These are phyloP conservation scores for Lindbergichthys nudifrons DNA, from an alignment of 2,797 vertebrate genomes.

Conservation along the genomic window DNA sequence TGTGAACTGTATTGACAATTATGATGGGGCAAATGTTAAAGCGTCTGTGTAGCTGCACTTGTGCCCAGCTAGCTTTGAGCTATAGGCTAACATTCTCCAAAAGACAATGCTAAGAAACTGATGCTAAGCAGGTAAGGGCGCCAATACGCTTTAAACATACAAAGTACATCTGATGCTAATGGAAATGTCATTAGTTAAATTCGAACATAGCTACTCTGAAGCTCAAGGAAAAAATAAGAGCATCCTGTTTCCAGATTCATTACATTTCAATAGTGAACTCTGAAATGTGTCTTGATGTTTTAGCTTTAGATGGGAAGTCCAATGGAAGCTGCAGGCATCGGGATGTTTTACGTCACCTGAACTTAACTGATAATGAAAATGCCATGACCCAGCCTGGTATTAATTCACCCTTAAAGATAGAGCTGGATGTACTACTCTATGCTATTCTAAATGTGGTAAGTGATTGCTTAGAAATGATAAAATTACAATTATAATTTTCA, in stretches of 20 bases:
- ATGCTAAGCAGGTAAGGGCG: no score
- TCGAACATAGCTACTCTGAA: background rate
- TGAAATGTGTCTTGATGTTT: background rate
- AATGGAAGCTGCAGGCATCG: constrained; percentile 52
- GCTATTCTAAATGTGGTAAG: constrained; percentile 64
- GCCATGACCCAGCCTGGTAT: constrained; percentile 46
- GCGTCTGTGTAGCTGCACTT: no score
- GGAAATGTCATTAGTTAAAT: background rate
- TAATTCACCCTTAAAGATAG: constrained; percentile 10
- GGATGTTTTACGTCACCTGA: constrained; percentile 63
- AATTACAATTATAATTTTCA: background rate
- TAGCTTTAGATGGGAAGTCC: background rate
- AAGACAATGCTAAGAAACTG: no score
- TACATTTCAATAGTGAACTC: background rate
- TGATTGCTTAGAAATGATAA: background rate
- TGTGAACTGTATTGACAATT: background rate
- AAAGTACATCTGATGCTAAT: no score
- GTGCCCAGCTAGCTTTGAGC: no score
- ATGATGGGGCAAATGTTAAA: background rate
- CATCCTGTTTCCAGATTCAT: background rate
- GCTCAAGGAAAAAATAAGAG: background rate
- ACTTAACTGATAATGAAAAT: constrained; percentile 55
- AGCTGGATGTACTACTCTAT: constrained; percentile 40
- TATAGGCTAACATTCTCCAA: background rate
- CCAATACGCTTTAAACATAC: no score